Conservation (phyloP, 2,888 invertebrate genomes). For the Ectemnius cavifrons region DNA sequence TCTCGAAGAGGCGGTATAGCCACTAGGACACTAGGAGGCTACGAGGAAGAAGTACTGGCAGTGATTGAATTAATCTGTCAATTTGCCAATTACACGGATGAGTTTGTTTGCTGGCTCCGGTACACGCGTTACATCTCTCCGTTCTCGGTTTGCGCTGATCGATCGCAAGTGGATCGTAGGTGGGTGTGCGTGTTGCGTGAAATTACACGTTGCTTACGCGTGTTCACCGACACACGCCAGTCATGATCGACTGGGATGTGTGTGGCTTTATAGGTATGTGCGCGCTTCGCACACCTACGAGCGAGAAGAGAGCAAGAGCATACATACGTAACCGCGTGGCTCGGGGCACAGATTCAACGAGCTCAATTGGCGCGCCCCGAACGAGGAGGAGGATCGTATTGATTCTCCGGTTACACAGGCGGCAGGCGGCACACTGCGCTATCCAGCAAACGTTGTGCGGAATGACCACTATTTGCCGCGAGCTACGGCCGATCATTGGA, state of each 20-base stretch:
- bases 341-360: constrained; percentile 77
- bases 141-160: constrained; percentile 62
- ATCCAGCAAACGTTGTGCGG: constrained; percentile 24
- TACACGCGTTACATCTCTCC: constrained; percentile 58
- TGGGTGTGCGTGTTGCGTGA: constrained; percentile 27
- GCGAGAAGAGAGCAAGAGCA: constrained; percentile 28
- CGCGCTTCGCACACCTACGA: constrained; percentile 36
- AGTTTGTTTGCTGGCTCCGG: constrained; percentile 75
- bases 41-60: constrained; percentile 62
- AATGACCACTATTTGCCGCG: constrained; percentile 26
- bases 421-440: constrained; percentile 53
- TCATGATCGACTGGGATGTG: background rate
- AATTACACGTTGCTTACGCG: constrained; percentile 8
- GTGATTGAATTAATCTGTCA: constrained; percentile 77
- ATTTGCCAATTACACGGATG: constrained; percentile 77
- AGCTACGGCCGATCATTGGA: constrained; percentile 33
- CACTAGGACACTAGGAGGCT: constrained; percentile 20
- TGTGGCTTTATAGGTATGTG: constrained; percentile 21
- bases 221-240: background rate
- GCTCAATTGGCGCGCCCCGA: constrained; percentile 75
- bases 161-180: constrained; percentile 68
- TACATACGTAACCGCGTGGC: constrained; percentile 73
- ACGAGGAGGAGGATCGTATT: constrained; percentile 71
- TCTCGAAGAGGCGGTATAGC: no score
- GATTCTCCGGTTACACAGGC: constrained; percentile 71